Evolutionary conservation across 2,888 invertebrate genomes (phyloP), one percentile per base, ranked within the genome.

Genomic region (Ennomos fuscantarius): DNA sequence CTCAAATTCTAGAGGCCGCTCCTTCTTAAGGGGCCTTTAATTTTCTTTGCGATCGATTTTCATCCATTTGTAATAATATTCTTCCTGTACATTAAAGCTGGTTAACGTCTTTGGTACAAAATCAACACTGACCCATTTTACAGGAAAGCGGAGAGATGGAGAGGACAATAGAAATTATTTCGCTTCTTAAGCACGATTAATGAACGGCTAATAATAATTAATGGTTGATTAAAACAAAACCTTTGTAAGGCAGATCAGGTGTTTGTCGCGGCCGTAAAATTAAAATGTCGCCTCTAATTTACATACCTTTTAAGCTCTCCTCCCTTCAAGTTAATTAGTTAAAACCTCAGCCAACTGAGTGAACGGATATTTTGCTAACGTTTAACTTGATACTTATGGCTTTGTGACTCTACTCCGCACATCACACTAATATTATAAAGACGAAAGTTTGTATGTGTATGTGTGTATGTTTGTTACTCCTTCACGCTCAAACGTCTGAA

Each of bases 41-140:
- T 57, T 52, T 52, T 52, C 43, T 41, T 41, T 45, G n/a, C 40
- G 48, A 32, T 53, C 43, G 44, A 44, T 58, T 58, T 44, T 41
- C 40, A 47, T 50, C 53, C 41, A 55, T 64, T 56, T 52, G 41
- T 56, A 43, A 55, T 60, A 62, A 55, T 60, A 62, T 60, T 65
- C 57, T 58, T 65, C 65, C 57, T 62, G 58, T 59, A 59, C 58
- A 50, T 60, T 47, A 56, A 60, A 56, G 52, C 61, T 48, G 58
- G 61, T 56, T 49, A 66, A 54, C 69, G 66, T 53, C 55, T 55
- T 65, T 65, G 60, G 61, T 52, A 51, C 64, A 55, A 65, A 74
- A 76, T 76, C 70, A 69, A 76, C 70, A 69, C 53, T 65, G 69
- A 72, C 69, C 74, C 53, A 65, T 69, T 76, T 74, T 65, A 63